Evolutionary conservation across 2,888 invertebrate genomes (phyloP), one percentile per base, ranked within the genome.

Genomic region (Crematogaster levior): DNA sequence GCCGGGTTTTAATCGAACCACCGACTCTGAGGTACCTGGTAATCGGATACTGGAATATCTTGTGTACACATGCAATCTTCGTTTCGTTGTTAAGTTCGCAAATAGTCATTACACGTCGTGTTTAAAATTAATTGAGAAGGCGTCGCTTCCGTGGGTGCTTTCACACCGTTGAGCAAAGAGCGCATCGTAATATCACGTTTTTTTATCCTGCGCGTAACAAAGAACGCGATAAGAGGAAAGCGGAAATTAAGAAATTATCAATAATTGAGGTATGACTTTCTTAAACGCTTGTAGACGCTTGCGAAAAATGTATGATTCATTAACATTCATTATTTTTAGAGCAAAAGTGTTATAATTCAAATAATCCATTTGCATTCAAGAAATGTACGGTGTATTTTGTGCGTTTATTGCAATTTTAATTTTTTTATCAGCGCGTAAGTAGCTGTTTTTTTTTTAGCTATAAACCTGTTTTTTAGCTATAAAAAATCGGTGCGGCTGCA

Each of bases 1-100:
- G 81, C 72, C 61, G 37, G 72, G 86, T 83, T 90, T 89, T 87
- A 83, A 84, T 87, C 58, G 82, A 88, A 86, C 83, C 81, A 79
- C 34, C 75, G 73, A 75, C 58, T 65, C 34, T 80, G 82, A 75
- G 56, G 56, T 24, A 74, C 61, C 61, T 75, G 53, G 72, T 24
- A 66, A 37, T 6, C 21, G n/a, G 30, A 34, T 81, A 53, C 34
- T 7, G 10, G 68, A 68, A 27, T 56, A n/a, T 66, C 37, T 80
- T 24, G 43, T 34, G 65, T 73, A 66, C 51, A 46, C 34, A 12
- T 40, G 66, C 18, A 56, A 82, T 68, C 46, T 21, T 40, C 40
- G 21, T 51, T 3, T 30, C n/a, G 48, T 37, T 63, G 63, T 60
- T 77, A 82, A 85, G 56, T 43, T 48, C 37, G 48, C 46, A 75